These are phyloP conservation scores for Aphaenogaster floridana DNA, from an alignment of 1,140 invertebrate species.

Conservation along the genomic window DNA sequence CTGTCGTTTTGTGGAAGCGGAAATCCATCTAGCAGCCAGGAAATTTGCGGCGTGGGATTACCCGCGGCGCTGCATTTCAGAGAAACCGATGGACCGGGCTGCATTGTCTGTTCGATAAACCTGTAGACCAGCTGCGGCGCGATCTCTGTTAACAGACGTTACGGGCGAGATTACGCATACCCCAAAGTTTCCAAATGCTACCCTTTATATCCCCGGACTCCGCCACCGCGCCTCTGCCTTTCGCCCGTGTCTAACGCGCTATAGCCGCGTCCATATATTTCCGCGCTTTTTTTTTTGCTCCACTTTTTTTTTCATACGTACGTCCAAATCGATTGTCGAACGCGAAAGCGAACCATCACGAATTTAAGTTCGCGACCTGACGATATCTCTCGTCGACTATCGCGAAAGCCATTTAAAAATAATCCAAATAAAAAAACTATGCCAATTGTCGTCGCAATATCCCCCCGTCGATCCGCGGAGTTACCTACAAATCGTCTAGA, in stretches of 20 bases:
- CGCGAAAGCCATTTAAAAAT: conserved; percentile 48
- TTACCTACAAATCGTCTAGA: conserved; percentile 41
- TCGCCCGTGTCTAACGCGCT: too few species aligned
- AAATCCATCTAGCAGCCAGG: conserved; percentile 88
- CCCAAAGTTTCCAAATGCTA: conserved; percentile 58
- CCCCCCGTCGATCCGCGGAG: conserved; percentile 6
- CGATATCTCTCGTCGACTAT: conserved; percentile 37
- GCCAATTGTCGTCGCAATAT: conserved; percentile 48
- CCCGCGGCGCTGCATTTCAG: conserved; percentile 90
- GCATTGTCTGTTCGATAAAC: conserved; percentile 89
- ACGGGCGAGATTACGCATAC: conserved; percentile 63
- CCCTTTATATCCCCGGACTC: neutral
- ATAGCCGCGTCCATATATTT: neutral
- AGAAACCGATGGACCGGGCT: conserved; percentile 88
- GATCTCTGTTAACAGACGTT: conserved; percentile 86
- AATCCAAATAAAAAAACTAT: conserved; percentile 58
- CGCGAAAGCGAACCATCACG: conserved; percentile 32
- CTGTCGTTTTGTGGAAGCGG: conserved; percentile 88
- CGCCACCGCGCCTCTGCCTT: too few species aligned
- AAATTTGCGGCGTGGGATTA: conserved; percentile 89
- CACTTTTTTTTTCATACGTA: neutral
- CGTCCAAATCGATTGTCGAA: conserved; percentile 48
- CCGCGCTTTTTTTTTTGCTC: neutral
- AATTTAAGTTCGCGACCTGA: conserved; percentile 55
- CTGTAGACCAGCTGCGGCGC: conserved; percentile 87